Evolutionary conservation across 1,140 invertebrate species (phyloP).

Genomic region (Radopholus similis): DNA sequence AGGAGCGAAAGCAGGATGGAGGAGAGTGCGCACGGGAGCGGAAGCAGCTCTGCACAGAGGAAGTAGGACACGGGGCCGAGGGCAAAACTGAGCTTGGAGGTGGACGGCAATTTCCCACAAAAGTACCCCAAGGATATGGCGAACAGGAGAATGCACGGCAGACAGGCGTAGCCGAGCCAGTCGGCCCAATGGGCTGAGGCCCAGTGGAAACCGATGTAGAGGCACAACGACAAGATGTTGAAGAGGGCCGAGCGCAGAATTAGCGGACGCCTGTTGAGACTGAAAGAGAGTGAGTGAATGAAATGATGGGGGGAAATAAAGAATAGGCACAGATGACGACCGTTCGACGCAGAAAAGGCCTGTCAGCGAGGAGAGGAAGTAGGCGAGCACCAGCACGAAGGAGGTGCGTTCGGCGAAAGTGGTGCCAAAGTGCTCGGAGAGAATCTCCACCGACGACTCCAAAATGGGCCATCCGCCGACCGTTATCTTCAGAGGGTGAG

Average conservation of each 20-base stretch:
- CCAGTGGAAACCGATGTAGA: not conserved
- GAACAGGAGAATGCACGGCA: not conserved
- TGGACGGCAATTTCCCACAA: not conserved
- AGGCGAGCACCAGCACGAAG: not conserved
- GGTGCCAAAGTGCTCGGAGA: not conserved
- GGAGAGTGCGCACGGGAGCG: not conserved
- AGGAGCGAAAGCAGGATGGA: not conserved
- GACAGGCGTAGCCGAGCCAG: not conserved
- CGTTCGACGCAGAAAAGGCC: constrained; percentile 61
- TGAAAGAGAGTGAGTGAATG: not conserved
- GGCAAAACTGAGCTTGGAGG: constrained; percentile 1
- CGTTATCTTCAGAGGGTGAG: not conserved
- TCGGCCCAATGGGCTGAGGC: not conserved
- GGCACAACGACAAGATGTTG: not conserved
- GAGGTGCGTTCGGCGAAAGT: not conserved
- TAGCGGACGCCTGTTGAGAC: not conserved
- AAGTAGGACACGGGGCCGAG: not conserved
- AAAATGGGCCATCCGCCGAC: not conserved
- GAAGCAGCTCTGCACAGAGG: not conserved
- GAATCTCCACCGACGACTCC: not conserved
- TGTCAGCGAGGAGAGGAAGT: not conserved
- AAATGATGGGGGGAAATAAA: not conserved
- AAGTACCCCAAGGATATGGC: constrained; percentile 1
- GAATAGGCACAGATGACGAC: not conserved
- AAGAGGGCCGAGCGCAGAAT: not conserved